Conservation (phyloP, 2,888 invertebrate species). For the Oscheius myriophilus region DNA sequence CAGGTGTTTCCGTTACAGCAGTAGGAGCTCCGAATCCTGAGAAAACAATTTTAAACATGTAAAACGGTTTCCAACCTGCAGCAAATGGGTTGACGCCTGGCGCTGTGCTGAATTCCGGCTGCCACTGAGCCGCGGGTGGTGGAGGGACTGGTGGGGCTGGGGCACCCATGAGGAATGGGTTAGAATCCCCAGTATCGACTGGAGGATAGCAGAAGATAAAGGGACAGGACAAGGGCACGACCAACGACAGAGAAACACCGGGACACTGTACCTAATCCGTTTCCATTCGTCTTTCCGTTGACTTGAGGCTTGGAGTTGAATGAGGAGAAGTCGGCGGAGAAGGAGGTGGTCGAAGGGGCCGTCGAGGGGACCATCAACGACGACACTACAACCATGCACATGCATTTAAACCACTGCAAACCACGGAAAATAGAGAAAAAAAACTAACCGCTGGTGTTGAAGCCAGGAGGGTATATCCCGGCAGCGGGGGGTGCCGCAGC, state of each 20-base stretch:
- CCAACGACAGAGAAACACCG: not conserved
- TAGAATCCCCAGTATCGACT: conserved; percentile 36
- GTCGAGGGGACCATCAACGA: conserved; percentile 17
- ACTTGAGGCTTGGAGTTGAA: not conserved
- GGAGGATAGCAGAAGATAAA: conserved; percentile 1
- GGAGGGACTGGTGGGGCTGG: conserved; percentile 40
- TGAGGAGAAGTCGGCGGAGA: conserved; percentile 4
- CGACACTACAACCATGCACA: conserved; percentile 14
- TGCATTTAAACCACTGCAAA: not conserved
- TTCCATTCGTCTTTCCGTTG: conserved; percentile 14
- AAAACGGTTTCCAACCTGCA: conserved; percentile 24
- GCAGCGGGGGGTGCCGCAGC: conserved; percentile 17
- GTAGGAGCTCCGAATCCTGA: conserved; percentile 4
- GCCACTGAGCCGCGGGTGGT: conserved; percentile 35
- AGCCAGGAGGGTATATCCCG: conserved; percentile 17
- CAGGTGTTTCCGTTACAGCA: not conserved
- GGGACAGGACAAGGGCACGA: not conserved
- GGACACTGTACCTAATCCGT: conserved; percentile 20
- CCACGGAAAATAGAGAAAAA: not conserved
- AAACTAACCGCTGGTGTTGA: conserved; percentile 17
- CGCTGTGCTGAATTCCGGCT: conserved; percentile 25
- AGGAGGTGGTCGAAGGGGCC: not conserved
- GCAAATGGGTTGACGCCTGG: conserved; percentile 32
- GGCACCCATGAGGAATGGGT: conserved; percentile 44
- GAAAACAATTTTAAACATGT: not conserved